A percentile compares a stretch with the other conserved stretches of the same genome.
Conservation (phyloP, 1,140 invertebrate genomes). For the Rhagoletis pomonella region DNA sequence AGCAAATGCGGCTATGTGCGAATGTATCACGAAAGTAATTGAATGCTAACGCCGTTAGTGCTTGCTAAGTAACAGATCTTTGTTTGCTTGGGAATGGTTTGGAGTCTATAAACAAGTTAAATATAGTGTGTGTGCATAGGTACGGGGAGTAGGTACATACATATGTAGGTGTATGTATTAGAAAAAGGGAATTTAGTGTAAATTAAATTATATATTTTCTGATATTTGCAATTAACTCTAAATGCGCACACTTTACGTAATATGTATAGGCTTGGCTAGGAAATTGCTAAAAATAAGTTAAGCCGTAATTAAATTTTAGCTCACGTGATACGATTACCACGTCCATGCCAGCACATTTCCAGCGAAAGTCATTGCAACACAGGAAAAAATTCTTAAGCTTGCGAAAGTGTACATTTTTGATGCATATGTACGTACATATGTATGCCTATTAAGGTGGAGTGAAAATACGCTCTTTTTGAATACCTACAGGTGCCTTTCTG, state of each 20-base stretch:
- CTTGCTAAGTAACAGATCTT: conserved; percentile 34
- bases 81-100: not conserved
- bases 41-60: conserved; percentile 33
- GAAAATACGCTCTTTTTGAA: too few species aligned
- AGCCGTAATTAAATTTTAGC: conserved; percentile 31
- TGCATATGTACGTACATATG: not conserved
- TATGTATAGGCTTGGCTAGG: not conserved
- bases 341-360: not conserved
- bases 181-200: conserved; percentile 22
- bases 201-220: not conserved
- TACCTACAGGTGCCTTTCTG: too few species aligned
- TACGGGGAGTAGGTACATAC: not conserved
- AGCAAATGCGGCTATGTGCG: too few species aligned
- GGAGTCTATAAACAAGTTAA: not conserved
- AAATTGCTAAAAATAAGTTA: conserved; percentile 5
- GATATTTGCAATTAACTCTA: not conserved
- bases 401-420: not conserved
- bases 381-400: conserved; percentile 10
- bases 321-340: not conserved
- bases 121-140: not conserved
- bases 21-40: not conserved
- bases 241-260: not conserved
- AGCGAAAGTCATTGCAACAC: not conserved
- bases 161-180: not conserved
- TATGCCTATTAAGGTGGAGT: too few species aligned